Base-by-base conservation (phyloP, 1,140 invertebrate genomes). In the Piezodorus guildinii region DNA sequence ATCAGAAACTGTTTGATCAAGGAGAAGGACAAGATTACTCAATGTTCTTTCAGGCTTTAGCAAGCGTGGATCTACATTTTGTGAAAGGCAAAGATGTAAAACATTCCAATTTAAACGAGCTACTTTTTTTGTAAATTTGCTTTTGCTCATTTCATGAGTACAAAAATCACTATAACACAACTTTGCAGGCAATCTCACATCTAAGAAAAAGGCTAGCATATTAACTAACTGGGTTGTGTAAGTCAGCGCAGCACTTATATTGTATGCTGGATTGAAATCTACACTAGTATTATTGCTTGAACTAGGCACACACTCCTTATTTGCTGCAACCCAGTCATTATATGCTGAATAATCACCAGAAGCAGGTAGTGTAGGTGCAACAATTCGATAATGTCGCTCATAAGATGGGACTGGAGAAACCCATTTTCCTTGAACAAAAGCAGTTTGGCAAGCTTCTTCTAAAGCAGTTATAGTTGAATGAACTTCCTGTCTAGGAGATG, bases 161-260 rank as follows among this genome's bases (percentile, higher is more conserved):
- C 83, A 87, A 74, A 91, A 90, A 72, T 90, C 87, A 72, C 86
- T 86, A 73, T 88, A 89, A 65, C 80, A 77, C 68, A 90, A 77
- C 74, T 84, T 83, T 69, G 85, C 83, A 39, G 89, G 90, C 71
- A 91, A 75, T 69, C 81, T 76, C 56, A 88, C 78, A 75, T 90
- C 85, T 45, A 92, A 77, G 72, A 86, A 86, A 76, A 83, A 87
- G 34, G 88, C 84, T 61, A 91, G 74, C 67, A 90, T 78, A 72
- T 84, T 83, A n/a, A 88, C 80, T 65, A 93, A 76, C 77, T 94
- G 90, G 62, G 88, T 85, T 17, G 85, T 84, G 72, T 91, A 90
- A 56, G 85, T 85, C 34, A 93, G 78, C 54, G 85, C 90, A 44
- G 88, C 88, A 71, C 81, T 82, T 59, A 90, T 87, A 63, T 82